Conservation (phyloP, 2,888 invertebrate species). For the Drosophila flavopinicola region DNA sequence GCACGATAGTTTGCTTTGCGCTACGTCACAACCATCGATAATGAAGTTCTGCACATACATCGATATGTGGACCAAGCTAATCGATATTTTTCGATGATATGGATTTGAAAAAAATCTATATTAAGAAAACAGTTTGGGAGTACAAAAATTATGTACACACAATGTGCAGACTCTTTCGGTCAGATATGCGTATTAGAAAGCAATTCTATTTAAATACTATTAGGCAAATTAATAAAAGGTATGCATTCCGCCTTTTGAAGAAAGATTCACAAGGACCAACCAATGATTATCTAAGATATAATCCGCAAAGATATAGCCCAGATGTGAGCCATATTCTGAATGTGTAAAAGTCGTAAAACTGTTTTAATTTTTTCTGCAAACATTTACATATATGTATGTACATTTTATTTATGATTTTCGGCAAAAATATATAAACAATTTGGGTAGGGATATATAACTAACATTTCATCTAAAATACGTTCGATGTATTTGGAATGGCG, state of each 20-base stretch:
- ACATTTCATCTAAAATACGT: slow-evolving; percentile 28
- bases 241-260: no score
- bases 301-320: no score
- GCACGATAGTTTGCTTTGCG: not conserved
- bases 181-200: no score
- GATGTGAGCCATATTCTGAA: no score
- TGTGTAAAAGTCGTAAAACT: no score
- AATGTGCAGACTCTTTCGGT: no score
- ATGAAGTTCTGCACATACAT: not conserved
- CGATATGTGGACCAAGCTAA: not conserved
- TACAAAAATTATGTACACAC: no score
- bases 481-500: slow-evolving; percentile 65
- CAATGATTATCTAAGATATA: no score
- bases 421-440: slow-evolving; percentile 33
- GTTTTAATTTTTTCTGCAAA: slow-evolving; percentile 17
- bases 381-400: slow-evolving; percentile 15
- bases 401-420: slow-evolving; percentile 18
- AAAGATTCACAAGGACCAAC: no score
- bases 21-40: slow-evolving; percentile 19
- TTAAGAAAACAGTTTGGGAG: not conserved
- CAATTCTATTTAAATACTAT: no score
- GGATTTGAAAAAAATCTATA: no score
- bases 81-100: slow-evolving; percentile 1
- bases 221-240: no score
- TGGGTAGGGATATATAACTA: not conserved